Evolutionary conservation across 2,888 invertebrate species (phyloP), one percentile per base, ranked within the genome.

Genomic region (Molorchus minor): DNA sequence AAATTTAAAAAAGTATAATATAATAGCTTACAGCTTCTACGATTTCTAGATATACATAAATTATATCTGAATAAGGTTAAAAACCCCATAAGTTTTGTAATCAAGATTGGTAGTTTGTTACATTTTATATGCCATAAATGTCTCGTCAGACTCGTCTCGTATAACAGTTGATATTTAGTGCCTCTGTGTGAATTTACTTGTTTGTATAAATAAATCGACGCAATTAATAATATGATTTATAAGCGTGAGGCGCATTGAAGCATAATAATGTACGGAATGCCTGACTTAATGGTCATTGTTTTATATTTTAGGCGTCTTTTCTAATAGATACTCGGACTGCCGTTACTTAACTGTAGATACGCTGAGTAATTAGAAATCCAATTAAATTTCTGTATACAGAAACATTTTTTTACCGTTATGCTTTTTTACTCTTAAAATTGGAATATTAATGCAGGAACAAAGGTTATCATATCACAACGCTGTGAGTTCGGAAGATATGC

Each of bases 171-270:
- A 40, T 40, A 40, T 40, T 40, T 40, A 40, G 19, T n/a, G 10
- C 20, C 17, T 19, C 19, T 40, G 19, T 19, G 20, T 4, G 19
- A 20, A 19, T 19, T 20, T 40, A 19, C 20, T 40, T 40, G 17
- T 17, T 40, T 40, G 17, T 20, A 40, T 19, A 12, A 19, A 40
- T 40, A 8, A 40, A 40, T 40, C 17, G 40, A 12, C 4, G 8
- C 40, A 40, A 40, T 40, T 40, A 40, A 17, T n/a, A 19, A 20
- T n/a, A 40, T 40, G 40, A 40, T 40, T 40, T 40, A 40, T 40
- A 25, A 25, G 25, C 8, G 25, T 8, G 8, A 25, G 3, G 25
- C 3, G 25, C 25, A 3, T 25, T 25, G 25, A 5, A 25, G 8
- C n/a, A n/a, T n/a, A n/a, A n/a, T n/a, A n/a, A n/a, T n/a, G n/a